phyloP scores from a whole-genome alignment of 1,140 invertebrate species.

The Harpegnathos saltator region DNA sequence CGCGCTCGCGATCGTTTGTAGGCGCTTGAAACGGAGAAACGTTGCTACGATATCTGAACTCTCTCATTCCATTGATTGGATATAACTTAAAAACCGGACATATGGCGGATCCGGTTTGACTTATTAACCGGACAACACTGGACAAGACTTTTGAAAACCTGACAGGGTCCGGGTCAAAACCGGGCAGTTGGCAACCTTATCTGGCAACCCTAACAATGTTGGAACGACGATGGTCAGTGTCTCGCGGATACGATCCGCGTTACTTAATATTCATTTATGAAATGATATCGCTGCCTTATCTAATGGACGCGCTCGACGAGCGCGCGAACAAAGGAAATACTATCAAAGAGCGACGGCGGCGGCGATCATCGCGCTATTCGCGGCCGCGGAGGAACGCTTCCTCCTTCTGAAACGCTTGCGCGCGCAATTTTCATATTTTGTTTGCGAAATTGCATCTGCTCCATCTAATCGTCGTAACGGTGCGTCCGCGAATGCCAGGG shows the following conservation, averaged over 20 bases:
- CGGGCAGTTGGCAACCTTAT: too few relatives aligned
- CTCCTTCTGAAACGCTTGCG: slow-evolving; percentile 38
- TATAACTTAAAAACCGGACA: too few relatives aligned
- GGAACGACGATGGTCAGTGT: neutral
- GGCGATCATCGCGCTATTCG: neutral
- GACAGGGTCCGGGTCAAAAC: too few relatives aligned
- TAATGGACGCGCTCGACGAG: slow-evolving; percentile 38
- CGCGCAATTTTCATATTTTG: slow-evolving; percentile 57
- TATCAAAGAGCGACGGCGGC: neutral
- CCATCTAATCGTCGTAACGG: slow-evolving; percentile 63
- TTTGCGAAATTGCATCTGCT: slow-evolving; percentile 52
- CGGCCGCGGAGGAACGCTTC: slow-evolving; percentile 9
- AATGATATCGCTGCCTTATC: slow-evolving; percentile 48
- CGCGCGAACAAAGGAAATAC: slow-evolving; percentile 22
- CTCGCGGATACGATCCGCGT: slow-evolving; percentile 28
- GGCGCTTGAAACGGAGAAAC: too few relatives aligned
- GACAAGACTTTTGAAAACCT: too few relatives aligned
- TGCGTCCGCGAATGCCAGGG: slow-evolving; percentile 25
- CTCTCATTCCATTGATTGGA: too few relatives aligned
- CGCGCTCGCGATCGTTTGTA: too few relatives aligned
- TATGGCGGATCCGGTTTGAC: too few relatives aligned
- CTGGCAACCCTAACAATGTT: too few relatives aligned
- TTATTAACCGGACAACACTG: too few relatives aligned
- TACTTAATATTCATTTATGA: slow-evolving; percentile 49
- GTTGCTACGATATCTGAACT: too few relatives aligned